Base-by-base conservation (phyloP, 2,888 invertebrate genomes). In the Podabrus alpinus region DNA sequence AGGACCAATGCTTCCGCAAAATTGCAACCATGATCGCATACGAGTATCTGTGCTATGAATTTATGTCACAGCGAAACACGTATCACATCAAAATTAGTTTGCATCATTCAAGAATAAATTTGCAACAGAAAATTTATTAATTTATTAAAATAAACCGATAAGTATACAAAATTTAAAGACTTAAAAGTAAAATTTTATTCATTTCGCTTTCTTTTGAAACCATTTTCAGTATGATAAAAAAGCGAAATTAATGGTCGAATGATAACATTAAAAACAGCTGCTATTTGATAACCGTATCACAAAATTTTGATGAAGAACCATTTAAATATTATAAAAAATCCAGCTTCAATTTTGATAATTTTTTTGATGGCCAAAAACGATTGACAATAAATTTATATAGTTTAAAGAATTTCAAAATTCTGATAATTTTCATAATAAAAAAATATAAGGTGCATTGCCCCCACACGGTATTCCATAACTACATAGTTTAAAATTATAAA, bases 1-100 rank as follows among this genome's bases (percentile, higher is more conserved):
- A 76, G 74, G 72, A 68, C 71, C 61, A 74, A 69, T 70, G 74
- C 79, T 79, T 79, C 78, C 79, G 77, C 75, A 77, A 76, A 76
- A 66, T 71, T 59, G 59, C 16, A 66, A 66, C 24, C 59, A 21
- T 45, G 45, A 45, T 45, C 45, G 45, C 45, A 45, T 45, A 45
- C 45, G 5, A n/a, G 7, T n/a, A 45, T 45, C 45, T 45, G 45
- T n/a, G n/a, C n/a, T 45, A 45, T 7, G n/a, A 45, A 45, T 45
- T n/a, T 45, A 45, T 45, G 45, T 45, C 45, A 45, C 45, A n/a
- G 45, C n/a, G 5, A 45, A n/a, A n/a, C 7, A 7, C n/a, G 45
- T n/a, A 45, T n/a, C 45, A 45, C 45, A 45, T 45, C 45, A 45
- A 7, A 45, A n/a, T 45, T 45, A 45, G 45, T 45, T 45, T 45